Evolutionary conservation across 2,113 vertebrate species (phyloP).

Genomic region (Entelurus aequoreus): DNA sequence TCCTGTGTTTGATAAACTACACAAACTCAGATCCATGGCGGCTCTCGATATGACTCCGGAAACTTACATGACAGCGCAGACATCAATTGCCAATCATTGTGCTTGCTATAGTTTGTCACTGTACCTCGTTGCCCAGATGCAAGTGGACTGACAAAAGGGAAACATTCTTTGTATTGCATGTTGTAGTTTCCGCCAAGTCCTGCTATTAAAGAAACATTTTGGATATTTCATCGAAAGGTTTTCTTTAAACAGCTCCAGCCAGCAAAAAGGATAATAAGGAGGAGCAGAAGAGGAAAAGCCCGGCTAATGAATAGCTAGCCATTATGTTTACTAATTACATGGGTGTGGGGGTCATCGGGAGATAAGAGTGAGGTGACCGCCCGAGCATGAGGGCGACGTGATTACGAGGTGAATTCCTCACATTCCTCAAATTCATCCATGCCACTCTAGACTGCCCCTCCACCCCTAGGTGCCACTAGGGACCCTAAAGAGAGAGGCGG

Average conservation of each 20-base stretch:
- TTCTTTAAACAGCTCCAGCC: too few relatives aligned
- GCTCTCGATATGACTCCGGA: conserved; percentile 40
- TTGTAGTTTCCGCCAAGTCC: too few relatives aligned
- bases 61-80: conserved; percentile 4
- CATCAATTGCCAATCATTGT: not conserved
- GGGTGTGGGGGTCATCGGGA: conserved; percentile 31
- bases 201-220: too few relatives aligned
- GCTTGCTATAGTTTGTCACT: not conserved
- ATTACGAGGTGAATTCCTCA: conserved; percentile 70
- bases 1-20: conserved; percentile 40
- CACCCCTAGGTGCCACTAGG: conserved; percentile 36
- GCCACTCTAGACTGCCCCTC: conserved; percentile 58
- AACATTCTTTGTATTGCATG: too few relatives aligned
- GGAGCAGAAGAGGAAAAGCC: conserved; percentile 4
- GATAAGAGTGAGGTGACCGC: conserved; percentile 59
- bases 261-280: conserved; percentile 7
- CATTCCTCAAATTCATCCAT: conserved; percentile 66
- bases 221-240: too few relatives aligned
- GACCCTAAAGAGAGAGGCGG: conserved; percentile 12
- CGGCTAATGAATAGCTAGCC: conserved; percentile 41
- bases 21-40: conserved; percentile 26
- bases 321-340: conserved; percentile 54
- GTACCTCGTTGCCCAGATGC: not conserved
- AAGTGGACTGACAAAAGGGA: not conserved
- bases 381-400: conserved; percentile 54